phyloP scores from a whole-genome alignment of 2,113 vertebrate species.

The Thryonomys swinderianus region DNA sequence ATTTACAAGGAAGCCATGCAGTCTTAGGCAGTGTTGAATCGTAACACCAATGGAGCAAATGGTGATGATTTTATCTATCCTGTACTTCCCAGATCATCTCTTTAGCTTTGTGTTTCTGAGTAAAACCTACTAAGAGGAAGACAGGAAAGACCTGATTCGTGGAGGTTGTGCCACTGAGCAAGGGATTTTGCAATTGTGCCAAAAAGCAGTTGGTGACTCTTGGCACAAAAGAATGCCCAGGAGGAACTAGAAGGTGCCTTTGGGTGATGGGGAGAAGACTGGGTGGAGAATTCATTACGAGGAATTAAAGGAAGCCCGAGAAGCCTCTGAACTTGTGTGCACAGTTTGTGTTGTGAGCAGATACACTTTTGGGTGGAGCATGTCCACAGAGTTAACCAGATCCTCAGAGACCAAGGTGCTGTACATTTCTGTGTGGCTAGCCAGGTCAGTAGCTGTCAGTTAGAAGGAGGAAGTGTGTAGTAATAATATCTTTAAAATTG shows the following conservation, averaged over 20 bases:
- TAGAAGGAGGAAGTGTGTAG: neutral
- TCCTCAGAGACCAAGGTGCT: neutral
- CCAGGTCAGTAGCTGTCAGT: neutral
- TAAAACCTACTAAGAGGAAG: neutral
- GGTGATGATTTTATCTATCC: neutral
- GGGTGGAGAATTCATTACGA: neutral
- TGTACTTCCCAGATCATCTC: neutral
- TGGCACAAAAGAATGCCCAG: neutral
- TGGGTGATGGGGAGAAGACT: neutral
- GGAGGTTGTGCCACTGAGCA: neutral
- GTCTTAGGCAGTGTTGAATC: neutral
- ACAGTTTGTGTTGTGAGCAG: neutral
- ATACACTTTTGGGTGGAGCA: neutral
- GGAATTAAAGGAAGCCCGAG: neutral
- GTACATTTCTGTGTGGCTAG: neutral
- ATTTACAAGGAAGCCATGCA: neutral
- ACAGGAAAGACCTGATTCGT: neutral
- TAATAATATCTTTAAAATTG: slow-evolving; percentile 5
- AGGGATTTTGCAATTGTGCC: neutral
- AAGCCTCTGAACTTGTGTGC: too few species aligned
- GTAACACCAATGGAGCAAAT: neutral
- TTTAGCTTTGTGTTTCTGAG: neutral
- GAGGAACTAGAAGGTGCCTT: neutral
- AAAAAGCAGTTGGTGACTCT: neutral
- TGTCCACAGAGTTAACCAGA: neutral